These are phyloP conservation scores for Diadumene lineata DNA, from an alignment of 92 coral and sea anemone species.

Conservation along the genomic window DNA sequence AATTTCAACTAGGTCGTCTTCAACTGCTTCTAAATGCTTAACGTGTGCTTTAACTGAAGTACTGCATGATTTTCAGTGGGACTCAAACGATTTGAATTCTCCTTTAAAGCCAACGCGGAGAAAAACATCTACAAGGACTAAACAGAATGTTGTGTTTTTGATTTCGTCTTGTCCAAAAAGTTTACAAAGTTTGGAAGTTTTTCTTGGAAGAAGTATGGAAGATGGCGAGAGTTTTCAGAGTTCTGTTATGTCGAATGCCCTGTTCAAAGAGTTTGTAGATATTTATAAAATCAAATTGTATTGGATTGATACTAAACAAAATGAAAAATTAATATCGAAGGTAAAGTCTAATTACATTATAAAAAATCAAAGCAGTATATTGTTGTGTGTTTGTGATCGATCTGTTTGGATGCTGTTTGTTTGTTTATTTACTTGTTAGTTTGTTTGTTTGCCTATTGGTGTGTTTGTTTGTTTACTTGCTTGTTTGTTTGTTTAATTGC, in stretches of 20 bases:
- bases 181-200: constrained; percentile 51
- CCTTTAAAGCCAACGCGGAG: constrained; percentile 64
- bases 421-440: too few relatives aligned
- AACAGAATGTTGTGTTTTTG: constrained; percentile 74
- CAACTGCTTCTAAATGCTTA: constrained; percentile 60
- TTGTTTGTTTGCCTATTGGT: too few relatives aligned
- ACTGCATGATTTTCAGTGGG: constrained; percentile 94
- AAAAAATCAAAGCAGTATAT: background rate
- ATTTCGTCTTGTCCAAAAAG: constrained; percentile 69
- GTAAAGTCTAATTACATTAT: constrained; percentile 2
- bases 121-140: background rate
- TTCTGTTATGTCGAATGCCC: constrained; percentile 64
- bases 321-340: background rate
- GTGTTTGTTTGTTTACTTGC: too few relatives aligned
- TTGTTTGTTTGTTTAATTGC: too few relatives aligned
- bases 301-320: constrained; percentile 74
- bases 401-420: too few relatives aligned
- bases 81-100: constrained; percentile 73
- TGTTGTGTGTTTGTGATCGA: too few relatives aligned
- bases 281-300: constrained; percentile 64
- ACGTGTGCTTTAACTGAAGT: constrained; percentile 82
- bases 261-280: constrained; percentile 68
- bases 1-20: constrained; percentile 18
- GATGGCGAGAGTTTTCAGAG: constrained; percentile 51
- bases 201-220: constrained; percentile 41